Conservation (phyloP, 1,140 invertebrate species). For the Belonocnema kinseyi region DNA sequence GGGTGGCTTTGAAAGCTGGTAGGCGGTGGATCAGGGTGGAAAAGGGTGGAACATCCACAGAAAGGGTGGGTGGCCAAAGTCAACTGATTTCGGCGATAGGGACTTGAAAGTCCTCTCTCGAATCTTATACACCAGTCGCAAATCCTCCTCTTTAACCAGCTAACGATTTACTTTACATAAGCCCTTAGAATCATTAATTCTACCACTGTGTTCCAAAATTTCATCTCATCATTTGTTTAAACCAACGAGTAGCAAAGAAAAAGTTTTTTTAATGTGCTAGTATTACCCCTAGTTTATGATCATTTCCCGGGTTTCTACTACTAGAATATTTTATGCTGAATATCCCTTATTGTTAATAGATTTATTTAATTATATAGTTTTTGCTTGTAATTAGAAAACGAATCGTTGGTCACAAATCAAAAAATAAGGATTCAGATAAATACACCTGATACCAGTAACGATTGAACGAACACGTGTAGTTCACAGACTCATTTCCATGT, state of each 20-base stretch:
- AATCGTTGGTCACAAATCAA: constrained; percentile 7
- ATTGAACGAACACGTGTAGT: constrained; percentile 29
- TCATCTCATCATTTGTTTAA: not conserved
- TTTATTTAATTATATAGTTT: constrained; percentile 8
- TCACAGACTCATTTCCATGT: constrained; percentile 26
- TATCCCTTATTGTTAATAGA: no score
- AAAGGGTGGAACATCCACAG: constrained; percentile 12
- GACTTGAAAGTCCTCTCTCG: constrained; percentile 43
- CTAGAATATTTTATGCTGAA: no score
- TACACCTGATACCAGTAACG: constrained; percentile 25
- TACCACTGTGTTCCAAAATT: constrained; percentile 13
- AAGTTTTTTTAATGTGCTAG: not conserved
- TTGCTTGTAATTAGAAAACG: constrained; percentile 31
- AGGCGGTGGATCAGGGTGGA: not conserved
- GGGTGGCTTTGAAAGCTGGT: constrained; percentile 27
- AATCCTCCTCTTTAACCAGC: constrained; percentile 41
- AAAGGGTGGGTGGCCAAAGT: constrained; percentile 48
- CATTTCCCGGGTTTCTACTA: not conserved
- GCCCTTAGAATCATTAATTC: constrained; percentile 41
- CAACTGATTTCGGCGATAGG: constrained; percentile 50
- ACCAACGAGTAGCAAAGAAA: not conserved
- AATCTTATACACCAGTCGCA: constrained; percentile 36
- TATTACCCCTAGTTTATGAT: not conserved
- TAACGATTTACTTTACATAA: constrained; percentile 48
- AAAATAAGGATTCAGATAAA: constrained; percentile 30